Conservation (phyloP, 1,140 invertebrate species). For the Ridgeia piscesae region DNA sequence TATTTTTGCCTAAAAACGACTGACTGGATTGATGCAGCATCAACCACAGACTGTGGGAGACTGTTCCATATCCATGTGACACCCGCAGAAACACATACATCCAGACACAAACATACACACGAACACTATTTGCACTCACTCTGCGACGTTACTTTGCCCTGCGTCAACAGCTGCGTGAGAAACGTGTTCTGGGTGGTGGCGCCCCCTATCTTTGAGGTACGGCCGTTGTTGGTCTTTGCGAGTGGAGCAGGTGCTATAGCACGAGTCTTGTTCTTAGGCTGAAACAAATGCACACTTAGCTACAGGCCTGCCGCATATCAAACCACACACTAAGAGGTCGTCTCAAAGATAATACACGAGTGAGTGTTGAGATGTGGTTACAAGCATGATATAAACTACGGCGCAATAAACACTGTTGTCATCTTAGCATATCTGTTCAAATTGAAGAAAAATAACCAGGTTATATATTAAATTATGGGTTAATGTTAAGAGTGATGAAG, state of each 20-base stretch:
- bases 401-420: neutral
- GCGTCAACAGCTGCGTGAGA: conserved; percentile 68
- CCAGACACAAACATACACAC: neutral
- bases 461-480: too few species aligned
- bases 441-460: too few species aligned
- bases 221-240: neutral
- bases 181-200: conserved; percentile 62
- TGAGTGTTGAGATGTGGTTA: neutral
- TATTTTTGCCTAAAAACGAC: too few species aligned
- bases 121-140: neutral
- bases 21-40: too few species aligned
- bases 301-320: neutral
- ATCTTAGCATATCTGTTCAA: neutral
- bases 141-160: conserved; percentile 36
- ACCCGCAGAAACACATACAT: too few species aligned
- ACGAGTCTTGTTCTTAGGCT: neutral
- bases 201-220: neutral
- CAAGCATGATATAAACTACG: neutral
- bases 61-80: too few species aligned
- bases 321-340: neutral
- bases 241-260: neutral
- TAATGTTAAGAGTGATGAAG: too few species aligned
- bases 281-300: neutral
- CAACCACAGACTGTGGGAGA: too few species aligned
- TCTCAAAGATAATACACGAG: too few species aligned